These are phyloP conservation scores for Hofmannophila pseudospretella DNA, from an alignment of 2,888 invertebrate genomes.

Conservation along the genomic window DNA sequence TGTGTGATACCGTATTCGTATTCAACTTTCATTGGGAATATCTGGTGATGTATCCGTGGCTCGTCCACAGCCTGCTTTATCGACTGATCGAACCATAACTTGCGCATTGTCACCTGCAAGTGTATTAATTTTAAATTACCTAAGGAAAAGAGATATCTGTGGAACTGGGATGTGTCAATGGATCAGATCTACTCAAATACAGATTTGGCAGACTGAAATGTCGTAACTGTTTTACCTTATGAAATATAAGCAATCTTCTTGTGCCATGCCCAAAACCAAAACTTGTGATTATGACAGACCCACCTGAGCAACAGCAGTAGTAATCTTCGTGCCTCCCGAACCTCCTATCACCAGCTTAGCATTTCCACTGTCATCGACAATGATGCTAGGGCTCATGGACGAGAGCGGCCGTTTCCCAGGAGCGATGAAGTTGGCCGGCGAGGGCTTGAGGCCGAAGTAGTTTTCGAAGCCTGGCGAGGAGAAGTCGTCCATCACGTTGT, in stretches of 20 bases:
- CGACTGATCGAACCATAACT: slow-evolving; percentile 85
- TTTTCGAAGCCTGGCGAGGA: slow-evolving; percentile 85
- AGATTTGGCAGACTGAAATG: too few relatives aligned
- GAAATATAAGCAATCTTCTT: too few relatives aligned
- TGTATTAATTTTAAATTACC: too few relatives aligned
- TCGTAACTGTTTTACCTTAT: too few relatives aligned
- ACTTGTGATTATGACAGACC: slow-evolving; percentile 21
- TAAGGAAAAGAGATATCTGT: too few relatives aligned
- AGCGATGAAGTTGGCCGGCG: slow-evolving; percentile 87
- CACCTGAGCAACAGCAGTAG: slow-evolving; percentile 83
- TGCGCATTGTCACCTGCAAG: slow-evolving; percentile 82
- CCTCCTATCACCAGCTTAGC: slow-evolving; percentile 87
- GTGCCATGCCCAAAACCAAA: too few relatives aligned
- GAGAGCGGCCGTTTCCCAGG: slow-evolving; percentile 91
- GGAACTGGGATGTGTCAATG: too few relatives aligned
- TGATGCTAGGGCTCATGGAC: slow-evolving; percentile 90
- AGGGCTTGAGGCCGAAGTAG: slow-evolving; percentile 84
- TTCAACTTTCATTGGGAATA: slow-evolving; percentile 63
- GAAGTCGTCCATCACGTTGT: slow-evolving; percentile 98
- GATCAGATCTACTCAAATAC: too few relatives aligned
- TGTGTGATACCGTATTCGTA: too few relatives aligned
- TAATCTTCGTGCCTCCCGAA: slow-evolving; percentile 90
- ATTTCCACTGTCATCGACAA: slow-evolving; percentile 81
- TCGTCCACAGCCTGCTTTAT: slow-evolving; percentile 90
- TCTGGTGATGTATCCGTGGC: slow-evolving; percentile 90